Conservation (phyloP, 2,113 vertebrate species). For the Tachysurus vachellii region DNA sequence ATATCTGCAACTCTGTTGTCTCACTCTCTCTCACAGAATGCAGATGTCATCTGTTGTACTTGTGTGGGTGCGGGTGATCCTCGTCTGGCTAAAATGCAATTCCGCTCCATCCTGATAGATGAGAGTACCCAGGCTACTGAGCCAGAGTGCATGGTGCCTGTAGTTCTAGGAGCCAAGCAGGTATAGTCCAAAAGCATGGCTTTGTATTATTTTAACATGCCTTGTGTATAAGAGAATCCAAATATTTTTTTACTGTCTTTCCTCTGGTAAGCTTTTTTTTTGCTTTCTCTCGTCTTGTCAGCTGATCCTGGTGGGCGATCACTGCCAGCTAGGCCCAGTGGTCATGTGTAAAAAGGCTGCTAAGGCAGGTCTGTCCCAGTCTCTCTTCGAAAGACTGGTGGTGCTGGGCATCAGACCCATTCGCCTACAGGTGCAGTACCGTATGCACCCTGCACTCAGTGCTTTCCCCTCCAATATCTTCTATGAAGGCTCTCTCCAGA, state of each 20-base stretch:
- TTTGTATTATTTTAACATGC: neutral
- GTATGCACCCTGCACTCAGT: slow-evolving; percentile 96
- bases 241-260: neutral
- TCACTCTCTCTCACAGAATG: slow-evolving; percentile 75
- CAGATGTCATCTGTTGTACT: slow-evolving; percentile 96
- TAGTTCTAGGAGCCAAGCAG: slow-evolving; percentile 96
- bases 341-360: slow-evolving; percentile 99
- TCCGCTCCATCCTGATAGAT: slow-evolving; percentile 96
- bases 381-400: slow-evolving; percentile 91
- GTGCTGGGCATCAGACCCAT: slow-evolving; percentile 98
- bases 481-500: slow-evolving; percentile 96
- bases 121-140: slow-evolving; percentile 98
- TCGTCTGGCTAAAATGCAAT: slow-evolving; percentile 96
- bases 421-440: slow-evolving; percentile 96
- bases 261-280: neutral
- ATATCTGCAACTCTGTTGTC: neutral
- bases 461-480: slow-evolving; percentile 99
- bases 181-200: slow-evolving; percentile 61
- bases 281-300: slow-evolving; percentile 52
- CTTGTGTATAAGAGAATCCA: neutral
- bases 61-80: slow-evolving; percentile 96
- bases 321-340: slow-evolving; percentile 95
- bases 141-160: slow-evolving; percentile 97
- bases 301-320: slow-evolving; percentile 97
- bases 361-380: slow-evolving; percentile 94